phyloP scores from a whole-genome alignment of 1,140 invertebrate species.

The Cydia splendana region DNA sequence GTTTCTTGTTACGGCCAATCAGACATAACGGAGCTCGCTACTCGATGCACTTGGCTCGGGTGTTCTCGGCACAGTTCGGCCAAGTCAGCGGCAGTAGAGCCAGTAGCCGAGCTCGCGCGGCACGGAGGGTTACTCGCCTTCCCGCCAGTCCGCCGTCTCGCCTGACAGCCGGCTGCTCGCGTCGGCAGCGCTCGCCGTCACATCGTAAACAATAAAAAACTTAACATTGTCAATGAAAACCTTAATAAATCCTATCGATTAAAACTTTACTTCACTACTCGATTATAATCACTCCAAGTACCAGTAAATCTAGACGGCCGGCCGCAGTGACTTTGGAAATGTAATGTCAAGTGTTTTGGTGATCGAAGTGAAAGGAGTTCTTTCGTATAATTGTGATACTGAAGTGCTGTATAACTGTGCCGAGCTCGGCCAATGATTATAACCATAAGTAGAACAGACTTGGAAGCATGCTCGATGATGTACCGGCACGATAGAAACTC shows the following conservation, averaged over 20 bases:
- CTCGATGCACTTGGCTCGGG: slow-evolving; percentile 44
- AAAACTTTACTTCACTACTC: slow-evolving; percentile 13
- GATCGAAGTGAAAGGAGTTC: slow-evolving; percentile 69
- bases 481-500: slow-evolving; percentile 17
- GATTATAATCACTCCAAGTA: slow-evolving; percentile 4
- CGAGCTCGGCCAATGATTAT: slow-evolving; percentile 17
- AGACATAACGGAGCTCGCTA: slow-evolving; percentile 51
- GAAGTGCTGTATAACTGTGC: slow-evolving; percentile 30
- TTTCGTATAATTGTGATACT: slow-evolving; percentile 32
- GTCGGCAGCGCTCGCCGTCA: slow-evolving; percentile 39
- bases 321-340: slow-evolving; percentile 59
- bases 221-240: slow-evolving; percentile 52
- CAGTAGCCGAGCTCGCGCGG: slow-evolving; percentile 38
- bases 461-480: slow-evolving; percentile 14
- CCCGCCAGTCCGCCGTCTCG: slow-evolving; percentile 16
- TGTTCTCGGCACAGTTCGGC: slow-evolving; percentile 50
- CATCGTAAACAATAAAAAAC: slow-evolving; percentile 60
- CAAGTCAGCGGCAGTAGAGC: slow-evolving; percentile 43
- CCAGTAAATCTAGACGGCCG: slow-evolving; percentile 57
- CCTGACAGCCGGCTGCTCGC: slow-evolving; percentile 33
- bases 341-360: slow-evolving; percentile 58
- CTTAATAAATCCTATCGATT: slow-evolving; percentile 11
- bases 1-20: slow-evolving; percentile 38
- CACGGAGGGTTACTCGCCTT: not conserved
- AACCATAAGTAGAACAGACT: slow-evolving; percentile 26